These are phyloP conservation scores for Eulimnadia texana DNA, from an alignment of 1,140 invertebrate genomes.

Conservation along the genomic window DNA sequence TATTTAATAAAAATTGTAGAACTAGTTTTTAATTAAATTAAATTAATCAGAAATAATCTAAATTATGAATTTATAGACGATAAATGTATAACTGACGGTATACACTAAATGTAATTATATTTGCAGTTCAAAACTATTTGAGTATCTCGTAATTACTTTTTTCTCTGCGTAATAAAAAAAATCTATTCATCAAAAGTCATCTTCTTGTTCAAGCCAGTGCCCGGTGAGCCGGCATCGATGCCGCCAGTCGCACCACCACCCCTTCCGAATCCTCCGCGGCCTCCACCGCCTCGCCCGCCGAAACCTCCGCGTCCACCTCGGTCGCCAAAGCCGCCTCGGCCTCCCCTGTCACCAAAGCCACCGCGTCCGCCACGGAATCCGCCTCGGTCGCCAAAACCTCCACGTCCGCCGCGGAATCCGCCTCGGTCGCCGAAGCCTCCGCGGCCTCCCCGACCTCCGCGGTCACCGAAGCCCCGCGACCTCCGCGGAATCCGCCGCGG, in stretches of 20 bases:
- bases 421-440: constrained; percentile 26
- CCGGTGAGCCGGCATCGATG: constrained; percentile 31
- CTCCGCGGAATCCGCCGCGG: constrained; percentile 12
- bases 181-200: constrained; percentile 56
- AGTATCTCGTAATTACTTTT: background rate
- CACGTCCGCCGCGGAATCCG: constrained; percentile 27
- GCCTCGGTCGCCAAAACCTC: constrained; percentile 29
- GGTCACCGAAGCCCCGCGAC: constrained; percentile 18
- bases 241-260: constrained; percentile 32
- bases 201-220: constrained; percentile 54
- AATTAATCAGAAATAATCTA: no score
- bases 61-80: no score
- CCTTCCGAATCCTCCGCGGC: constrained; percentile 14
- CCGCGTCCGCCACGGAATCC: constrained; percentile 22
- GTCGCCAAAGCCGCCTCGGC: background rate
- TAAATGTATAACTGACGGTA: no score
- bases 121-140: no score
- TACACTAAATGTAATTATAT: no score
- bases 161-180: no score
- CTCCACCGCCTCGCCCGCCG: constrained; percentile 15
- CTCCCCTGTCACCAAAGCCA: constrained; percentile 16
- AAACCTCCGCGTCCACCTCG: constrained; percentile 17
- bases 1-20: constrained; percentile 4
- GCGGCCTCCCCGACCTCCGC: constrained; percentile 20
- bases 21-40: no score